A percentile compares a stretch with the other conserved stretches of the same genome.
Evolutionary conservation across 2,113 vertebrate species (phyloP).

Genomic region (Stegastes partitus): DNA sequence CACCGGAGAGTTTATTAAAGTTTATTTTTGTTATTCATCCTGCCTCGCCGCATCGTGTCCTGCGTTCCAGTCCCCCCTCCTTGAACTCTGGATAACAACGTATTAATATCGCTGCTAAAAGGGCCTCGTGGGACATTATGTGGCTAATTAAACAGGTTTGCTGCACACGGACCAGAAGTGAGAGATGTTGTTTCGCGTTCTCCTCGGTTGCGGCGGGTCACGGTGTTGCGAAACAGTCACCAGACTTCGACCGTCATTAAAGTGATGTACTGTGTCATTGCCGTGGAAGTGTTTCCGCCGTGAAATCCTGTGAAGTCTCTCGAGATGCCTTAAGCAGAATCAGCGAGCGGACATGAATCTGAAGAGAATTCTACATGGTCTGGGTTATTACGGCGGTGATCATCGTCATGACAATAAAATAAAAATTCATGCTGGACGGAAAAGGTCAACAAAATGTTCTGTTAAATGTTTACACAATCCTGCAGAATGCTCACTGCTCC

Average conservation of each 20-base stretch:
- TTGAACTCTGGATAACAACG: not conserved
- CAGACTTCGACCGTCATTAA: not conserved
- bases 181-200: not conserved
- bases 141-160: conserved; percentile 4
- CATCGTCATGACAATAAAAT: too few species aligned
- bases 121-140: not conserved
- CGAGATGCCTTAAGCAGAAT: not conserved
- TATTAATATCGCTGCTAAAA: not conserved
- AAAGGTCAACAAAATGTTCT: too few species aligned
- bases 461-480: too few species aligned
- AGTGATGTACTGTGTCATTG: not conserved
- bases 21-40: too few species aligned
- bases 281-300: not conserved
- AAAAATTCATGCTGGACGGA: too few species aligned
- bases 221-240: not conserved
- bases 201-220: not conserved
- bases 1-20: too few species aligned
- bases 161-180: not conserved
- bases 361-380: too few species aligned
- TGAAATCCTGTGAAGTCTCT: not conserved
- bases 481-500: too few species aligned
- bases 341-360: too few species aligned
- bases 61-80: too few species aligned
- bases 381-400: too few species aligned
- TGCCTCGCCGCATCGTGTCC: too few species aligned